Evolutionary conservation across 2,113 vertebrate species (phyloP).

Genomic region (Spizaetus ornatus): DNA sequence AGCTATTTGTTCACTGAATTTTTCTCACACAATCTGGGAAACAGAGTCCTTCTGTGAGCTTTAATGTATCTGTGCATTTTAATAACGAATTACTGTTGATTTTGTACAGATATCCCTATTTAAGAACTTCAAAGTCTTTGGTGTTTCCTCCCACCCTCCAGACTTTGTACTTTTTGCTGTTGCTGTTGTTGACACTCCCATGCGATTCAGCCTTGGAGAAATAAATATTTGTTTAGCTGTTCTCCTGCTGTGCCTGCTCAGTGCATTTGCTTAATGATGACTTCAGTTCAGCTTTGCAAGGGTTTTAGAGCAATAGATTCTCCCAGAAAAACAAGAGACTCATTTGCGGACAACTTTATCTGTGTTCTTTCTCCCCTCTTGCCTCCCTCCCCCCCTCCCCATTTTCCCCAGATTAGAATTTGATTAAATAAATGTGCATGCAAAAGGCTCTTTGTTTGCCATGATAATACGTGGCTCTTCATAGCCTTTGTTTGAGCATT

Average conservation of each 20-base stretch:
- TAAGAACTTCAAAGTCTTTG: conserved; percentile 12
- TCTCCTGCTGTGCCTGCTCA: conserved; percentile 51
- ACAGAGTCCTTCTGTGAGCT: neutral
- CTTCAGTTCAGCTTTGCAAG: conserved; percentile 5
- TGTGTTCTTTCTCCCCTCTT: neutral
- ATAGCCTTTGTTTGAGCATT: neutral
- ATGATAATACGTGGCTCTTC: neutral
- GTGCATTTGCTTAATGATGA: conserved; percentile 50
- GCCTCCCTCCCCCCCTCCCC: rapidly evolving
- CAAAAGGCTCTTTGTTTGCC: neutral
- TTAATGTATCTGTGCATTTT: conserved; percentile 11
- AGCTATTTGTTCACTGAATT: neutral
- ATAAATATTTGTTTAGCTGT: conserved; percentile 64
- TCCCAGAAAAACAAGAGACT: neutral
- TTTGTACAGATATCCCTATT: conserved; percentile 16
- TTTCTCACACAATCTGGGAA: neutral
- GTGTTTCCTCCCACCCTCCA: neutral
- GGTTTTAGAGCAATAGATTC: neutral
- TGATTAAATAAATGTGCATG: neutral
- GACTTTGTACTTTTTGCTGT: neutral
- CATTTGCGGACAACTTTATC: neutral
- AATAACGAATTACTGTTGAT: conserved; percentile 32
- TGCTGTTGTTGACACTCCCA: conserved; percentile 13
- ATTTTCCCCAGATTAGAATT: neutral
- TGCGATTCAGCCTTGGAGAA: conserved; percentile 30